A percentile compares a stretch with the other conserved stretches of the same genome.
phyloP scores from a whole-genome alignment of 2,888 invertebrate species.

The Agrochola lychnidis region DNA sequence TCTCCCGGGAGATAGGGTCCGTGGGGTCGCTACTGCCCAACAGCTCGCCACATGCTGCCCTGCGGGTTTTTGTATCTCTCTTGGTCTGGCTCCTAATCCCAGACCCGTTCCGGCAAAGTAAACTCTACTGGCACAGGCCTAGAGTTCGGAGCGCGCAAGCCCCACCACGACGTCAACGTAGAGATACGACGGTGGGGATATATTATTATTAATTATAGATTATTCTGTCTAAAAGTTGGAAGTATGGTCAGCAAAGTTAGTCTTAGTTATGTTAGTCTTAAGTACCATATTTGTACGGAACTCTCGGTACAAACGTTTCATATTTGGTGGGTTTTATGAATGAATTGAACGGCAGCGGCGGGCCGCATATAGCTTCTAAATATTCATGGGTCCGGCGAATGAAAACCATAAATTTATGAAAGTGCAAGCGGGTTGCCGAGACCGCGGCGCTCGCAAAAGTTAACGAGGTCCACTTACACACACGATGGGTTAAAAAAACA shows the following conservation, averaged over 20 bases:
- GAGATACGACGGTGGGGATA: too few species aligned
- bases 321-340: constrained; percentile 70
- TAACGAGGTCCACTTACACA: constrained; percentile 56
- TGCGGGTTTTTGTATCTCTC: too few species aligned
- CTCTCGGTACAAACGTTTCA: constrained; percentile 50
- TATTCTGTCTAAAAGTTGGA: neutral
- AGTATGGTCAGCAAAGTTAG: neutral
- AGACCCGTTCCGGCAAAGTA: too few species aligned
- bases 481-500: constrained; percentile 31
- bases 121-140: too few species aligned
- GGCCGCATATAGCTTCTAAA: constrained; percentile 78
- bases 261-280: neutral
- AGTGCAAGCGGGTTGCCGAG: constrained; percentile 63
- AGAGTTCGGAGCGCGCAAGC: too few species aligned
- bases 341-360: constrained; percentile 71
- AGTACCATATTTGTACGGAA: constrained; percentile 44
- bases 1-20: too few species aligned
- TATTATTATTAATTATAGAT: too few species aligned
- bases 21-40: too few species aligned
- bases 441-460: constrained; percentile 70
- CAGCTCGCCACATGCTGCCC: too few species aligned
- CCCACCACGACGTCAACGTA: too few species aligned
- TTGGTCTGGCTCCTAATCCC: too few species aligned
- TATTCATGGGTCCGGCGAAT: constrained; percentile 79
- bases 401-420: constrained; percentile 75